Evolutionary conservation across 2,888 invertebrate species (phyloP).

Genomic region (Nephrotoma guestfalica): DNA sequence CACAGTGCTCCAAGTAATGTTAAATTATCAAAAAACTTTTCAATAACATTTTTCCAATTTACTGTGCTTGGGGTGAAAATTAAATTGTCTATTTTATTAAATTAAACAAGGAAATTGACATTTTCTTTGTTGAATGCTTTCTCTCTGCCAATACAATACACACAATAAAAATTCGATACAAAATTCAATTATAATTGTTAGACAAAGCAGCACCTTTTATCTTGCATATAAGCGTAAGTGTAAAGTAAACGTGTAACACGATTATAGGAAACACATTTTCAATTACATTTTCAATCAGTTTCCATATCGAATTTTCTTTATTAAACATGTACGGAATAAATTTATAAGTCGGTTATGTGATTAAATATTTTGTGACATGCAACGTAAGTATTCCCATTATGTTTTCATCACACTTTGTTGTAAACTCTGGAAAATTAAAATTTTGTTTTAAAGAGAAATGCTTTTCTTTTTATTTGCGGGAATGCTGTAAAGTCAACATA

Average conservation of each 20-base stretch:
- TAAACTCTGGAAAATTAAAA: too few relatives aligned
- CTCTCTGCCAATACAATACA: neutral
- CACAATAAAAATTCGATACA: neutral
- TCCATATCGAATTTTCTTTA: too few relatives aligned
- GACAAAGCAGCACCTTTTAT: neutral
- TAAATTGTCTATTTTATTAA: neutral
- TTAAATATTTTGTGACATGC: neutral
- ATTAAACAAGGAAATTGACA: neutral
- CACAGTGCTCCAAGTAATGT: neutral
- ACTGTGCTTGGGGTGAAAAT: neutral
- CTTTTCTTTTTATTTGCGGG: too few relatives aligned
- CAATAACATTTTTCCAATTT: neutral
- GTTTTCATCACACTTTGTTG: too few relatives aligned
- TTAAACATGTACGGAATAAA: neutral
- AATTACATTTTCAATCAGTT: neutral
- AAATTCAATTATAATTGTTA: neutral
- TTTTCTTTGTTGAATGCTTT: neutral
- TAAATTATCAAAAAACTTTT: neutral
- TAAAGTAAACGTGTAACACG: neutral
- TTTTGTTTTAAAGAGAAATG: too few relatives aligned
- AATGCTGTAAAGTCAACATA: too few relatives aligned
- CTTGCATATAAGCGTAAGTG: neutral
- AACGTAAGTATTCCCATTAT: neutral
- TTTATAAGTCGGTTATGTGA: neutral
- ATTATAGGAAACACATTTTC: neutral